Conservation (phyloP, 2,888 invertebrate genomes). For the Athripsodes cinereus region DNA sequence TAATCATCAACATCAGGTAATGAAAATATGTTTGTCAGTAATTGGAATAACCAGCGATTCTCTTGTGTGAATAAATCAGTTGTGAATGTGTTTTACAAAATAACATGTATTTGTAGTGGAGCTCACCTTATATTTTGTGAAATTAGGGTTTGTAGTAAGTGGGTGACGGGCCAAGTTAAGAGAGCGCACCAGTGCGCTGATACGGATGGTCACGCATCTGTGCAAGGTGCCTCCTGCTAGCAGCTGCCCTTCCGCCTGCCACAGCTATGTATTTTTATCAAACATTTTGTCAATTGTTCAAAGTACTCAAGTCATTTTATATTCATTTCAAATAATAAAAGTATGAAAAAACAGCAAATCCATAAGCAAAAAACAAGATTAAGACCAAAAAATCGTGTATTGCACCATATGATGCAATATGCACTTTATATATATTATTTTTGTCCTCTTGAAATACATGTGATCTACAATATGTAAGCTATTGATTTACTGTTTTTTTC, state of each 20-base stretch:
- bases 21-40: too few species aligned
- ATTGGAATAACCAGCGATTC: too few species aligned
- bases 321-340: not conserved
- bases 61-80: not conserved
- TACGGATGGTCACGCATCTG: conserved; percentile 95
- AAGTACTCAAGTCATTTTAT: not conserved
- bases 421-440: too few species aligned
- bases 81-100: not conserved
- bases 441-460: too few species aligned
- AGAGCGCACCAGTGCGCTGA: conserved; percentile 91
- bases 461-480: too few species aligned
- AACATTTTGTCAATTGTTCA: not conserved
- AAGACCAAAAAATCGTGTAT: not conserved
- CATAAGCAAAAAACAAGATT: not conserved
- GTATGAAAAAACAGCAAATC: not conserved
- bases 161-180: conserved; percentile 51
- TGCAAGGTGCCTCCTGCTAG: conserved; percentile 76
- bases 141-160: conserved; percentile 33
- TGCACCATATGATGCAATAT: too few species aligned
- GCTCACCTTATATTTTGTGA: conserved; percentile 14
- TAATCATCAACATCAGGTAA: too few species aligned
- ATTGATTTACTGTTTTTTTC: too few species aligned
- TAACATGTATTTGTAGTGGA: not conserved
- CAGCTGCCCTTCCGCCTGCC: conserved; percentile 77
- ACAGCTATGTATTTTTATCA: conserved; percentile 48